Conservation (phyloP, 2,888 invertebrate genomes). For the Philaethria dido region DNA sequence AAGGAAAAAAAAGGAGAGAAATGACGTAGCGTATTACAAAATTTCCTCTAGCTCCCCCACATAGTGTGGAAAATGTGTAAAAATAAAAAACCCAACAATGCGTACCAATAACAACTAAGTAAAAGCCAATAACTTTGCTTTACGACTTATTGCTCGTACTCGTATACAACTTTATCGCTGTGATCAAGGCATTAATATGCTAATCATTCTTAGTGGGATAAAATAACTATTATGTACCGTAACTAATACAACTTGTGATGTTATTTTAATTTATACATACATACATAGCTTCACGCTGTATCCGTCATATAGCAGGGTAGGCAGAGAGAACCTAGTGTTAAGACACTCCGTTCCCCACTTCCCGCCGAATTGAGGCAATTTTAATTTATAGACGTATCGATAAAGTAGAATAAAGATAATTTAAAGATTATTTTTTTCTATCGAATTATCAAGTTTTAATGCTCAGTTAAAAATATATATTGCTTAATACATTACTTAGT, state of each 20-base stretch:
- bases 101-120: background rate
- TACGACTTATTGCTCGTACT: background rate
- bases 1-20: too few relatives aligned
- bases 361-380: too few relatives aligned
- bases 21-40: background rate
- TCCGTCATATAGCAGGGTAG: background rate
- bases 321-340: too few relatives aligned
- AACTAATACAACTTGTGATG: background rate
- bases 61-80: background rate
- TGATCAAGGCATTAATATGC: conserved; percentile 9
- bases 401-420: too few relatives aligned
- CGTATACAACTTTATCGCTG: background rate
- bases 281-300: background rate
- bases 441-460: too few relatives aligned
- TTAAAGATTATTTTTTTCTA: too few relatives aligned
- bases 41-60: background rate
- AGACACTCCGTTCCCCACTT: too few relatives aligned
- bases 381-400: too few relatives aligned
- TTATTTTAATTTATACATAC: background rate
- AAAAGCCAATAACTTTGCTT: background rate
- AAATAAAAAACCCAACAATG: background rate
- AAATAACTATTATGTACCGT: conserved; percentile 1
- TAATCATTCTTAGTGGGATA: conserved; percentile 8
- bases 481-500: too few relatives aligned
- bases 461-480: too few relatives aligned